Base-by-base conservation (phyloP, 2,888 invertebrate genomes). In the Noctua janthe region DNA sequence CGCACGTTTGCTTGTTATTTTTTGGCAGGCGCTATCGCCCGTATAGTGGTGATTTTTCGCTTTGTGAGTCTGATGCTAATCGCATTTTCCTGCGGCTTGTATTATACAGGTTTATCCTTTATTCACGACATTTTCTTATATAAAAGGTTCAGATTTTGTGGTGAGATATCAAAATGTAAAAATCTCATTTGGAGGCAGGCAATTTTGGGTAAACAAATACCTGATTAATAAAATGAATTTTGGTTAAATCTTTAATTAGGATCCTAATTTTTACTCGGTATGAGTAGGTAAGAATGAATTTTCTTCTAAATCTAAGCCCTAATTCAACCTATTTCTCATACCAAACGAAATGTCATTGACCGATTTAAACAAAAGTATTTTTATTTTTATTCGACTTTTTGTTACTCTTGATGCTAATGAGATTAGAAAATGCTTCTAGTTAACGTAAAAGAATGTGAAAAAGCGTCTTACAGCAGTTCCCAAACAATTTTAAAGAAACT, bases 11-110 rank as follows among this genome's bases (percentile, higher is more conserved):
- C 78, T 43, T 75, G 15, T 71, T 75, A 74, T 83, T 83, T 88
- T 81, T 86, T 76, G 23, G 67, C 74, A 83, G 88, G 83, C 80
- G 86, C 72, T 86, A 56, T 79, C 49, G 10, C 47, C 59, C 80
- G 70, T 82, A 74, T 71, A 5, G 23, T 67, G 23, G 78, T 71
- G 75, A 74, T 78, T 80, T 86, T 76, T 78, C 71, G 76, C 71
- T 83, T 81, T 77, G 71, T 82, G 15, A 73, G 35, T 69, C 35
- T 76, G 77, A 80, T 80, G 72, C 69, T 81, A 78, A 83, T 86
- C 72, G 66, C 20, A 17, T 69, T 59, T 78, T 81, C 47, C 70
- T 74, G 67, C 66, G 39, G 74, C 2, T 47, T 74, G 20, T 59
- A 39, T 62, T 64, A 51, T 11, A n/a, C 43, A 11, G 29, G 47